Evolutionary conservation across 1,140 invertebrate species (phyloP).

Genomic region (Achroia grisella): DNA sequence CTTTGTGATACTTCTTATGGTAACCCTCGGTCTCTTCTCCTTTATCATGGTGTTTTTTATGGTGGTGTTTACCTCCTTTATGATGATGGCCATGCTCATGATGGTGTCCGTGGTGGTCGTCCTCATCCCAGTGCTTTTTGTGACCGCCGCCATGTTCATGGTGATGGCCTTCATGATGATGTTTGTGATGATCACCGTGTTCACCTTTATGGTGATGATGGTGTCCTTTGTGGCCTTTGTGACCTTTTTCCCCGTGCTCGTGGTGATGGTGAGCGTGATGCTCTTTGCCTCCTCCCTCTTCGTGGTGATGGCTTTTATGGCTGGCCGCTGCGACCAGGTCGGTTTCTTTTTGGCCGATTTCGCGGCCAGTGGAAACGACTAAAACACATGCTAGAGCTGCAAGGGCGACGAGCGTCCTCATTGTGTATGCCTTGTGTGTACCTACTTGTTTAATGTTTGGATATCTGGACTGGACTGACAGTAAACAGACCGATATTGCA

Average conservation of each 20-base stretch:
- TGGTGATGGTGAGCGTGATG: slow-evolving; percentile 74
- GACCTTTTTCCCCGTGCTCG: slow-evolving; percentile 73
- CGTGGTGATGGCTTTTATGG: slow-evolving; percentile 61
- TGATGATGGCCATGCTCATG: slow-evolving; percentile 80
- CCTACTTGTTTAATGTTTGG: slow-evolving; percentile 43
- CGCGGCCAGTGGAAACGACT: slow-evolving; percentile 37
- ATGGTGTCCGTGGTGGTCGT: slow-evolving; percentile 80
- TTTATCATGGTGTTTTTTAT: slow-evolving; percentile 78
- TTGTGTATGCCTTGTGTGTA: slow-evolving; percentile 17
- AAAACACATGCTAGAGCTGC: slow-evolving; percentile 42
- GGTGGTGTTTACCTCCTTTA: slow-evolving; percentile 77
- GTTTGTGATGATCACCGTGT: slow-evolving; percentile 80
- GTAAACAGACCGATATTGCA: slow-evolving; percentile 32
- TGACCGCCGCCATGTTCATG: slow-evolving; percentile 77
- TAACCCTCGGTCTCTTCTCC: slow-evolving; percentile 78
- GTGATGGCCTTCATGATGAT: slow-evolving; percentile 78
- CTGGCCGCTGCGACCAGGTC: slow-evolving; percentile 71
- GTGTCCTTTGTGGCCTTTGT: slow-evolving; percentile 75
- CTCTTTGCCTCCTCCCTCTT: slow-evolving; percentile 73
- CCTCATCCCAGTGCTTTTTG: slow-evolving; percentile 80
- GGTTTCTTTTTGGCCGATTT: slow-evolving; percentile 35
- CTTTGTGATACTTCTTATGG: slow-evolving; percentile 81
- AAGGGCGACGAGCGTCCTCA: slow-evolving; percentile 62
- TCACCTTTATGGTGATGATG: slow-evolving; percentile 79
- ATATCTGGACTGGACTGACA: slow-evolving; percentile 49